These are phyloP conservation scores for Agriopis marginaria DNA, from an alignment of 2,888 invertebrate genomes.

Conservation along the genomic window DNA sequence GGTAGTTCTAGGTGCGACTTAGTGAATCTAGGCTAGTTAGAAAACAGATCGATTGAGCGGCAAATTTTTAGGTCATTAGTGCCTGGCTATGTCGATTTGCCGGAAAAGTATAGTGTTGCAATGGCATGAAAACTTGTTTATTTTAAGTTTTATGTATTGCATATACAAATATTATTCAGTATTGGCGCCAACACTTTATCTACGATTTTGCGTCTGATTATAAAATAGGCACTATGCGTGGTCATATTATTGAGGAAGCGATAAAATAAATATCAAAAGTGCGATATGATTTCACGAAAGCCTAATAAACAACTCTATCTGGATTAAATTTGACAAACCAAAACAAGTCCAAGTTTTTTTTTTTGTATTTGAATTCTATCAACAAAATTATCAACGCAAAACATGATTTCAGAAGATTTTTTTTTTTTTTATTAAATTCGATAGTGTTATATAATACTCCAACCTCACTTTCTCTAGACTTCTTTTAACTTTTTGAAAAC, in stretches of 20 bases:
- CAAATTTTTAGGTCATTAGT: not conserved
- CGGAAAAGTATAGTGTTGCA: no score
- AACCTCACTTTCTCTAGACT: no score
- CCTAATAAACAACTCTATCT: constrained; percentile 17
- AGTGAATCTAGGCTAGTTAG: constrained; percentile 43
- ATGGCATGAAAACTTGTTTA: no score
- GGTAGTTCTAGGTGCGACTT: constrained; percentile 41
- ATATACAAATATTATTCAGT: constrained; percentile 6
- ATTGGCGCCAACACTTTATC: constrained; percentile 10
- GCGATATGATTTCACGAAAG: constrained; percentile 8
- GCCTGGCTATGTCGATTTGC: not conserved
- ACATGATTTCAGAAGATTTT: not conserved
- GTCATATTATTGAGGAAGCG: constrained; percentile 22
- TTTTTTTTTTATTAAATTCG: no score
- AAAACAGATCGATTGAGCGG: constrained; percentile 44
- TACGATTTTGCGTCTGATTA: constrained; percentile 9
- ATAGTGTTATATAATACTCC: no score
- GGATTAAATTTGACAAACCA: not conserved
- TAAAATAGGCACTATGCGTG: constrained; percentile 9
- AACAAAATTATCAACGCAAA: not conserved
- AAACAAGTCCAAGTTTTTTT: constrained; percentile 7
- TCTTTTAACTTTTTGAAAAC: no score
- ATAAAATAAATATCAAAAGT: constrained; percentile 10
- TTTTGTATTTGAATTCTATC: not conserved
- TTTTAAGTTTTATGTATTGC: not conserved